phyloP scores from a whole-genome alignment of 2,797 vertebrate genomes.

The Euphonia xanthogaster region DNA sequence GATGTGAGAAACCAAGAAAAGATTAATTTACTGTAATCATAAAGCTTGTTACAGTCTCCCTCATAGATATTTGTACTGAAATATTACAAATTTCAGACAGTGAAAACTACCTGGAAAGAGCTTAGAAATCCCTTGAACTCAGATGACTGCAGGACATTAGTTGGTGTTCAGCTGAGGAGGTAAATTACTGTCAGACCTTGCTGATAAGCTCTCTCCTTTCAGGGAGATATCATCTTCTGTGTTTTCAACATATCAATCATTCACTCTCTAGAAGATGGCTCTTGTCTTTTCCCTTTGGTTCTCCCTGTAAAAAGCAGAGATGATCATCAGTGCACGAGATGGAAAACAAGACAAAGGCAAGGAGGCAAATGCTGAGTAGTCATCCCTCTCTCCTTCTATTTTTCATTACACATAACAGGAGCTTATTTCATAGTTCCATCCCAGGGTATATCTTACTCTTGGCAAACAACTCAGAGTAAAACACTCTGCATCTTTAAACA shows the following conservation, averaged over 20 bases:
- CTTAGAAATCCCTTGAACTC: not conserved
- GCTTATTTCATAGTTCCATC: not conserved
- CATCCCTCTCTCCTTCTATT: not conserved
- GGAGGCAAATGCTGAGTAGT: not conserved
- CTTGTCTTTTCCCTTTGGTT: not conserved
- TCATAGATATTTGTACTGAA: not conserved
- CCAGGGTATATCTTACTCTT: not conserved
- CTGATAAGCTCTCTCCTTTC: not conserved
- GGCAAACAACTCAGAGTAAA: not conserved
- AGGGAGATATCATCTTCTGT: not conserved
- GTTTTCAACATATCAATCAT: not conserved
- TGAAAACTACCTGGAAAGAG: not conserved
- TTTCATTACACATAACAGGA: not conserved
- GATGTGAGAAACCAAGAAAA: not conserved
- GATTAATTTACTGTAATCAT: not conserved
- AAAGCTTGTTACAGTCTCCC: not conserved
- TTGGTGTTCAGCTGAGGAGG: not conserved
- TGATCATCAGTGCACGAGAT: not conserved
- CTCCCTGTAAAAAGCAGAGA: not conserved
- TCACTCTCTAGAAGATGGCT: not conserved
- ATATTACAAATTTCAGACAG: not conserved
- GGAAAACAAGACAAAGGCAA: not conserved
- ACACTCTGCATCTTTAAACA: not conserved
- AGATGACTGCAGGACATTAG: not conserved
- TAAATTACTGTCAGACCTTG: not conserved